phyloP scores from a whole-genome alignment of 2,113 vertebrate species.

The Chionomys nivalis region DNA sequence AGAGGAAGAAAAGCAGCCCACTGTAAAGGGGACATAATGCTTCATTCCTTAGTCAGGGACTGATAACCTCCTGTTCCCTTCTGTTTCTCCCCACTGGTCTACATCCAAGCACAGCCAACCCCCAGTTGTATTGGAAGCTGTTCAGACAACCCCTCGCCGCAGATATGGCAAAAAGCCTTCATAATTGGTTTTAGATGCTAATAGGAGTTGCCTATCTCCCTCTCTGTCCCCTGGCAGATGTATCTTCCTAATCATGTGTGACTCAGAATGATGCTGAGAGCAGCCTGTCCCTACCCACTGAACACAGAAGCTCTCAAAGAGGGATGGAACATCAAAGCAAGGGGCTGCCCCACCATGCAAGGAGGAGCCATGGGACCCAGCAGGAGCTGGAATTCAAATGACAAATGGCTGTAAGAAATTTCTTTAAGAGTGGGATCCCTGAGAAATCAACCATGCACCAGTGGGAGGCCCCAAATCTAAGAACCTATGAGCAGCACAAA shows the following conservation, averaged over 20 bases:
- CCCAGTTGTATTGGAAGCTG: neutral
- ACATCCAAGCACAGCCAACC: neutral
- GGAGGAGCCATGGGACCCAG: neutral
- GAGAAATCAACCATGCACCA: neutral
- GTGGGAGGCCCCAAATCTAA: too few species aligned
- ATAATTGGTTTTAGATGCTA: conserved; percentile 10
- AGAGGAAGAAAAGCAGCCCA: neutral
- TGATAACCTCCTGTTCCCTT: neutral
- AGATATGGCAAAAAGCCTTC: neutral
- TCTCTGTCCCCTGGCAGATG: neutral
- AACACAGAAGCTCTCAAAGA: neutral
- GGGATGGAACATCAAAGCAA: neutral
- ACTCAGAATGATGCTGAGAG: neutral
- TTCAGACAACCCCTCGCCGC: neutral
- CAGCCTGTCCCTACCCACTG: rapidly evolving
- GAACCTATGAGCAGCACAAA: too few species aligned
- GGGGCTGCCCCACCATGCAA: too few species aligned
- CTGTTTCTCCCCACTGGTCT: neutral
- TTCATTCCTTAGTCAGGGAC: neutral
- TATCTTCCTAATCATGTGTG: neutral
- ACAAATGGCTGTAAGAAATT: neutral
- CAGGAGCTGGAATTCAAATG: neutral
- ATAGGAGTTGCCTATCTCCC: neutral
- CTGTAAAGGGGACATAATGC: rapidly evolving
- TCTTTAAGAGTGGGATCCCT: neutral